Percentiles rank a stretch among this genome's conserved stretches.
phyloP scores from a whole-genome alignment of 2,888 invertebrate genomes.

The Mimachlamys varia region DNA sequence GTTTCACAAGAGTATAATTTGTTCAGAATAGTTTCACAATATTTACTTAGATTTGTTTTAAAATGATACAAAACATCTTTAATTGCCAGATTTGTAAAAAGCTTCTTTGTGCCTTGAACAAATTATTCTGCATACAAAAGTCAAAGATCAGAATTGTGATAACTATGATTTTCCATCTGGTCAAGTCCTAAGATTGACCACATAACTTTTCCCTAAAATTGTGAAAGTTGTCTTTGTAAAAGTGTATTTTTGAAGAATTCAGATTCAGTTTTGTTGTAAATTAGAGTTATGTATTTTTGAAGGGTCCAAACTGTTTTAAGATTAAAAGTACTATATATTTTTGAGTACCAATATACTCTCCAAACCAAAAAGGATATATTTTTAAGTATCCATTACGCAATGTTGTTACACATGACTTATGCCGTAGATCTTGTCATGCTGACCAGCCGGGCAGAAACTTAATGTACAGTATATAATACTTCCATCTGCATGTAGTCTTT shows the following conservation, averaged over 20 bases:
- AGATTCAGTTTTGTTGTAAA: background rate
- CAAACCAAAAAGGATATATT: background rate
- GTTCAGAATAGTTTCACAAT: too few species aligned
- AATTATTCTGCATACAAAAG: background rate
- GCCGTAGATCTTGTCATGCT: background rate
- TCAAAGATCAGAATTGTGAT: background rate
- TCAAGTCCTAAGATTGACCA: background rate
- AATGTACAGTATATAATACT: slow-evolving; percentile 28
- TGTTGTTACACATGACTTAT: background rate
- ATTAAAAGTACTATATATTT: background rate
- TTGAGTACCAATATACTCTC: background rate
- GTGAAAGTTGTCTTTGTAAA: background rate
- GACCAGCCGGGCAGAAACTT: background rate
- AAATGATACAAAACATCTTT: too few species aligned
- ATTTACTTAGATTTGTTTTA: background rate
- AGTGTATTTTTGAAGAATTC: background rate
- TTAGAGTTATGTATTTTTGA: background rate
- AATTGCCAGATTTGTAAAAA: background rate
- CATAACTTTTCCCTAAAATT: background rate
- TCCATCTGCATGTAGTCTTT: slow-evolving; percentile 32
- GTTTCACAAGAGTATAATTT: too few species aligned
- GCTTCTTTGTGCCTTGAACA: background rate
- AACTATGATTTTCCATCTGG: background rate
- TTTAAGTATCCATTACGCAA: background rate
- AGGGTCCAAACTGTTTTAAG: background rate